Conservation (phyloP, 2,888 invertebrate genomes). For the Heliconius hortense region DNA sequence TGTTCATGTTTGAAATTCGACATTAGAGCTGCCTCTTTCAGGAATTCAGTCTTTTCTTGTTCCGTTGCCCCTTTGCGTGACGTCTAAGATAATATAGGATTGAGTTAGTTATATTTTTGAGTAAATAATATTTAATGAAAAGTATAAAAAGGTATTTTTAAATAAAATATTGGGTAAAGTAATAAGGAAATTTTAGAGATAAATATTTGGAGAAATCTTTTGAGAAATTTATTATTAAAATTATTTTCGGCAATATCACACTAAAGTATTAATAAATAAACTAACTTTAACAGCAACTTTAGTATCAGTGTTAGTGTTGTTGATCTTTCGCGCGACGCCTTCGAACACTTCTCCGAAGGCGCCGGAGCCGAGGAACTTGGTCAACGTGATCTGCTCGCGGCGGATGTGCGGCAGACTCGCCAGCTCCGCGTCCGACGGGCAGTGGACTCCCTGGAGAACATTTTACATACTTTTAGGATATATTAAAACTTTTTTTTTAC, state of each 20-base stretch:
- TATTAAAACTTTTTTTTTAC: too few relatives aligned
- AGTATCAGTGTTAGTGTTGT: conserved; percentile 81
- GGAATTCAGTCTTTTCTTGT: conserved; percentile 94
- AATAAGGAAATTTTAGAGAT: too few relatives aligned
- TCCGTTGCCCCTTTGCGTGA: conserved; percentile 95
- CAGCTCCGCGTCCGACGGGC: conserved; percentile 88
- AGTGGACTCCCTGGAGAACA: conserved; percentile 62
- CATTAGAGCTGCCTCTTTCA: conserved; percentile 98
- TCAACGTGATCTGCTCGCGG: conserved; percentile 91
- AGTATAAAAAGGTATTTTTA: background rate
- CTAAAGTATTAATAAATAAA: background rate
- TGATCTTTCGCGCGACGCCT: conserved; percentile 89
- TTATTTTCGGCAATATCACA: background rate
- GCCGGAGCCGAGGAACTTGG: conserved; percentile 95
- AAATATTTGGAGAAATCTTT: too few relatives aligned
- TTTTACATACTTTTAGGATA: background rate
- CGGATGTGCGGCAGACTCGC: conserved; percentile 92
- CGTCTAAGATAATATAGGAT: conserved; percentile 81
- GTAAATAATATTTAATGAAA: background rate
- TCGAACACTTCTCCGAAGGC: conserved; percentile 99
- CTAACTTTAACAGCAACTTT: conserved; percentile 95
- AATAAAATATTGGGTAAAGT: background rate
- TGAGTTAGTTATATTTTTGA: background rate
- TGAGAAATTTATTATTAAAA: background rate
- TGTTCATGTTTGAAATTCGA: conserved; percentile 98